A percentile compares a stretch with the other conserved stretches of the same genome.
These are phyloP conservation scores for Synergus umbraculus DNA, from an alignment of 2,888 invertebrate species.

Conservation along the genomic window DNA sequence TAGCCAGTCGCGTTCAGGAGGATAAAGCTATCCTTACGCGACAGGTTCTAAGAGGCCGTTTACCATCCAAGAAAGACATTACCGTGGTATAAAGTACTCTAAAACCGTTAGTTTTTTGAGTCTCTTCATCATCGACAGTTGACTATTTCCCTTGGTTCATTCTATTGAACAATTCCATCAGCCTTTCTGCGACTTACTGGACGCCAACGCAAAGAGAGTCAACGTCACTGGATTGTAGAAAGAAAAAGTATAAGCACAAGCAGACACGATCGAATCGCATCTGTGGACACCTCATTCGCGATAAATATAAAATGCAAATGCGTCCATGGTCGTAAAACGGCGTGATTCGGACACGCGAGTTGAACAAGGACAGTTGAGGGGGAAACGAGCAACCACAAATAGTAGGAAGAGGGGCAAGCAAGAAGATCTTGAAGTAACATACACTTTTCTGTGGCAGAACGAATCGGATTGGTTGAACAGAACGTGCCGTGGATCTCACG, in stretches of 20 bases:
- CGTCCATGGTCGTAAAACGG: slow-evolving; percentile 53
- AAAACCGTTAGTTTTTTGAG: slow-evolving; percentile 1
- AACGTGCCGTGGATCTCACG: slow-evolving; percentile 56
- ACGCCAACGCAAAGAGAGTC: background rate
- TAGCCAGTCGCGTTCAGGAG: background rate
- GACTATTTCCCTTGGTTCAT: background rate
- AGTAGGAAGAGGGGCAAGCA: slow-evolving; percentile 33
- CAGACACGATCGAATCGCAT: slow-evolving; percentile 45
- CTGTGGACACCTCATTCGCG: slow-evolving; percentile 60
- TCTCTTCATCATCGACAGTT: slow-evolving; percentile 13
- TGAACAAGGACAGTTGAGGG: slow-evolving; percentile 44
- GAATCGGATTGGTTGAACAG: slow-evolving; percentile 58
- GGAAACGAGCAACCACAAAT: slow-evolving; percentile 36
- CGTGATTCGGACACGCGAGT: slow-evolving; percentile 48
- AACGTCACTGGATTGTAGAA: slow-evolving; percentile 17
- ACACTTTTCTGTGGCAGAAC: slow-evolving; percentile 41
- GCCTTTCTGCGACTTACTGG: slow-evolving; percentile 3
- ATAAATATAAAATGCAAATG: slow-evolving; percentile 74
- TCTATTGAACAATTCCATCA: background rate
- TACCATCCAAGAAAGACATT: slow-evolving; percentile 9
- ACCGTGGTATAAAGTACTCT: slow-evolving; percentile 1
- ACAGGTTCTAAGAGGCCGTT: background rate
- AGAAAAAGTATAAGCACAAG: slow-evolving; percentile 15
- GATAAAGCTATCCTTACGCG: background rate
- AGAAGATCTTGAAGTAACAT: slow-evolving; percentile 34